These are phyloP conservation scores for Lithophane socia DNA, from an alignment of 2,888 invertebrate genomes.

Conservation along the genomic window DNA sequence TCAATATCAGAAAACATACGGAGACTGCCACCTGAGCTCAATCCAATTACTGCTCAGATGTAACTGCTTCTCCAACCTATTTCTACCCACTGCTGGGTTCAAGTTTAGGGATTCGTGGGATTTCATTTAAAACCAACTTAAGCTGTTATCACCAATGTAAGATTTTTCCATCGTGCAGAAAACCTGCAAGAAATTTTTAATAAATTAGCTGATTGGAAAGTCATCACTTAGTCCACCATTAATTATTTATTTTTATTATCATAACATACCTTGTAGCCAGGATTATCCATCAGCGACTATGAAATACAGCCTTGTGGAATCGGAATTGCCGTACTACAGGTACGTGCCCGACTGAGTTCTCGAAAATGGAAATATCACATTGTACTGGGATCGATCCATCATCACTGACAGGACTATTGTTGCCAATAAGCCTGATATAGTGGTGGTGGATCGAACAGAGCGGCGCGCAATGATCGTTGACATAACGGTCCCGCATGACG, in stretches of 20 bases:
- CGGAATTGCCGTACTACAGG: too few species aligned
- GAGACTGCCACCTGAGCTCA: neutral
- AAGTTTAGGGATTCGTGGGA: neutral
- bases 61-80: neutral
- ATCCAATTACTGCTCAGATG: slow-evolving; percentile 9
- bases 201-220: neutral
- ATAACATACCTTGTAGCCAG: neutral
- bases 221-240: neutral
- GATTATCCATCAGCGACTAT: too few species aligned
- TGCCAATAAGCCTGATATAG: too few species aligned
- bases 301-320: too few species aligned
- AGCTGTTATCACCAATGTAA: neutral
- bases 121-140: neutral
- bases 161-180: neutral
- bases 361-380: too few species aligned
- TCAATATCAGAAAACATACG: neutral
- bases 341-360: too few species aligned
- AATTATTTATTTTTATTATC: neutral
- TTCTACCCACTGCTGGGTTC: neutral
- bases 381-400: too few species aligned
- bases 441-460: too few species aligned
- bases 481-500: too few species aligned
- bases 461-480: too few species aligned
- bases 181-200: neutral
- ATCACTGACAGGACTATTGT: too few species aligned